Evolutionary conservation across 2,113 vertebrate genomes (phyloP).

Genomic region (Stegostoma tigrinum): DNA sequence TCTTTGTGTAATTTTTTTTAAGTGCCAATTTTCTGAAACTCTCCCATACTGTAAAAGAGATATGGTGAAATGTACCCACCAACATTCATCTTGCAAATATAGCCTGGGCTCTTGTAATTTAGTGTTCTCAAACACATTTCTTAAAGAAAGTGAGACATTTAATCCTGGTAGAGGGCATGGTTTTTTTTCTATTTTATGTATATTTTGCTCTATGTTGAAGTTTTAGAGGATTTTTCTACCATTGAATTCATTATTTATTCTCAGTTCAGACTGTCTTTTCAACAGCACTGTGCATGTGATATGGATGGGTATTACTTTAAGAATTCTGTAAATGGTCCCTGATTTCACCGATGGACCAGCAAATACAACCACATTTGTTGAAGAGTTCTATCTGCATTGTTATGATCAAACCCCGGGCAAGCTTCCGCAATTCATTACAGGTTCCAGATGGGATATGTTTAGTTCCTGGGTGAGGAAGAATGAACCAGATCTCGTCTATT

Average conservation of each 20-base stretch:
- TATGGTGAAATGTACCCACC: neutral
- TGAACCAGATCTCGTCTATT: too few species aligned
- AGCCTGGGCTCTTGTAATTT: neutral
- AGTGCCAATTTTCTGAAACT: neutral
- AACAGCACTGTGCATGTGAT: neutral
- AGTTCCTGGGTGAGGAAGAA: too few species aligned
- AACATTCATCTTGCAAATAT: neutral
- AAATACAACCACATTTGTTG: neutral
- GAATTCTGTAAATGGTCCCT: neutral
- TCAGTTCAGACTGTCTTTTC: neutral
- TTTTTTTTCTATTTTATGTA: neutral
- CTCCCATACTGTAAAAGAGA: neutral
- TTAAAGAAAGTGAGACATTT: neutral
- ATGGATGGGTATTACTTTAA: neutral
- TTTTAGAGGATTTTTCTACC: neutral
- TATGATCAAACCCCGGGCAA: too few species aligned
- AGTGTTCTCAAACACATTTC: neutral
- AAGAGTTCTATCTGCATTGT: neutral
- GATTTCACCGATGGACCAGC: neutral
- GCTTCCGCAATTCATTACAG: too few species aligned
- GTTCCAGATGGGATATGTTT: too few species aligned
- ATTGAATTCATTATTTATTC: neutral
- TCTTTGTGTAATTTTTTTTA: neutral
- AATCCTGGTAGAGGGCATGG: neutral
- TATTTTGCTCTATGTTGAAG: neutral